Evolutionary conservation across 2,888 invertebrate species (phyloP).

Genomic region (Silvanus unidentatus): DNA sequence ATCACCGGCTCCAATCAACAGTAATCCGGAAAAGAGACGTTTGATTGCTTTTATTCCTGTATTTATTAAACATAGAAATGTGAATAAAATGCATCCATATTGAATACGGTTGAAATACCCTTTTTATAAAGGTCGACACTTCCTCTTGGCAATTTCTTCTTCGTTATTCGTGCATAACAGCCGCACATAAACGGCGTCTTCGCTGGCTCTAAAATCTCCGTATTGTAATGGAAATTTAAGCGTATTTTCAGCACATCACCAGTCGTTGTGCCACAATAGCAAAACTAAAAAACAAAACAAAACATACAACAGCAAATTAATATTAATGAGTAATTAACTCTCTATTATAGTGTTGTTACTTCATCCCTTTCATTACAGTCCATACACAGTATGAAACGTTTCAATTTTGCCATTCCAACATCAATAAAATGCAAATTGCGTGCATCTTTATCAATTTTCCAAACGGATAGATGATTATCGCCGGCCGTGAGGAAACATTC

Average conservation of each 20-base stretch:
- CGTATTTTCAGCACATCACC: conserved; percentile 65
- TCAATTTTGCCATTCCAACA: conserved; percentile 71
- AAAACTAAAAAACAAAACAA: conserved; percentile 36
- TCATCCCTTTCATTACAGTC: conserved; percentile 65
- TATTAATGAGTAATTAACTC: neutral
- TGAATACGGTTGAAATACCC: conserved; percentile 39
- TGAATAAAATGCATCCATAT: no score
- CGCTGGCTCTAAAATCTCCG: conserved; percentile 47
- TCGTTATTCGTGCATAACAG: conserved; percentile 50
- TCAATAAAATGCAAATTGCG: conserved; percentile 60
- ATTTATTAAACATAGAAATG: conserved; percentile 16
- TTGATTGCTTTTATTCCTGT: conserved; percentile 62
- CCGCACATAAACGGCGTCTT: conserved; percentile 57
- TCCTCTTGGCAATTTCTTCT: conserved; percentile 50
- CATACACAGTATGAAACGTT: conserved; percentile 69
- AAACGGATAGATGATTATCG: conserved; percentile 55
- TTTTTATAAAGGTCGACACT: conserved; percentile 55
- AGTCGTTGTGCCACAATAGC: conserved; percentile 80
- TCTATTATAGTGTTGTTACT: conserved; percentile 26
- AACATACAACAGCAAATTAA: neutral
- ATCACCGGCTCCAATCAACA: conserved; percentile 80
- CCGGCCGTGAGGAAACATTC: conserved; percentile 64
- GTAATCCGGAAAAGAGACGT: conserved; percentile 54
- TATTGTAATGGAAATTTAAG: conserved; percentile 57
- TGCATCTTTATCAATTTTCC: conserved; percentile 65